These are phyloP conservation scores for Aphaenogaster ashmeadi DNA, from an alignment of 1,140 invertebrate species.

Conservation along the genomic window DNA sequence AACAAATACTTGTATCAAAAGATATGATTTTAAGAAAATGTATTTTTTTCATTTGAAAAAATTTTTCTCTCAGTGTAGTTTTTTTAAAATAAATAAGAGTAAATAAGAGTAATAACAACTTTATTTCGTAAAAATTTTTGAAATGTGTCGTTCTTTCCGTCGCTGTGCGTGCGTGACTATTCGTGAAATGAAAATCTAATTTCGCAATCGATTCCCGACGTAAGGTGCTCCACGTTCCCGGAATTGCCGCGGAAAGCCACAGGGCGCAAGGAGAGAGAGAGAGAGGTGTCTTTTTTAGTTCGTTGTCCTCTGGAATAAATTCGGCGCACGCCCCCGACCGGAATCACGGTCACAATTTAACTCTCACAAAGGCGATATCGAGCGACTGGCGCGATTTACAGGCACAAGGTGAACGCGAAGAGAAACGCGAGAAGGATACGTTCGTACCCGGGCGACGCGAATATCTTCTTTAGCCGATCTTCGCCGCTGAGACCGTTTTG, in stretches of 20 bases:
- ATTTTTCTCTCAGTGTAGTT: background rate
- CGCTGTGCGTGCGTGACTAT: background rate
- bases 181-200: conserved; percentile 47
- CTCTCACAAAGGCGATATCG: conserved; percentile 40
- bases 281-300: conserved; percentile 5
- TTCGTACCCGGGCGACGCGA: conserved; percentile 78
- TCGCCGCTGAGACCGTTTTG: conserved; percentile 64
- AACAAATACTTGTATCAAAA: too few species aligned
- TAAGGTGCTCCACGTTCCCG: background rate
- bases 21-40: too few species aligned
- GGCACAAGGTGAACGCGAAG: background rate
- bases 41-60: too few species aligned
- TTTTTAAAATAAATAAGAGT: background rate
- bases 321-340: conserved; percentile 21
- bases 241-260: conserved; percentile 22
- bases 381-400: conserved; percentile 11
- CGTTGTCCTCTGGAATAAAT: conserved; percentile 39
- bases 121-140: background rate
- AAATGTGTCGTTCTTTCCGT: background rate
- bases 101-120: background rate
- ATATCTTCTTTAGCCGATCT: conserved; percentile 79
- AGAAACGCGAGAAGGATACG: background rate
- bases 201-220: conserved; percentile 47
- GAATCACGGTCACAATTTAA: conserved; percentile 57
- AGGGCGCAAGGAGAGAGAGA: background rate